These are phyloP conservation scores for Phytoseiulus persimilis DNA, from an alignment of 2,888 invertebrate genomes.

Conservation along the genomic window DNA sequence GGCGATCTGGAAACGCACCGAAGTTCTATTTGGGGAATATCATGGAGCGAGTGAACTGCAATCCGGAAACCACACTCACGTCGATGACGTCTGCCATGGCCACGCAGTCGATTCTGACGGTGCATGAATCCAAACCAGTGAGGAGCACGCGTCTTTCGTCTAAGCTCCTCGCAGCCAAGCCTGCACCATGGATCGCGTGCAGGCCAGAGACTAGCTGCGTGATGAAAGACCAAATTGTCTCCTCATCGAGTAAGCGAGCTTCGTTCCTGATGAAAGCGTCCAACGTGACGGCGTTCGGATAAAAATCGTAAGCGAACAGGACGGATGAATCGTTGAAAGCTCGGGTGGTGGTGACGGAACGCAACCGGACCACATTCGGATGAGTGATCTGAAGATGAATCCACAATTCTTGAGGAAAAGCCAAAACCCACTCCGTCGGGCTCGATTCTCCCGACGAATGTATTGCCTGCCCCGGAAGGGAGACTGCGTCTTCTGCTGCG, in stretches of 20 bases:
- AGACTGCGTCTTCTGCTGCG: no score
- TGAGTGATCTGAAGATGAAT: neutral
- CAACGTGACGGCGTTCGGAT: neutral
- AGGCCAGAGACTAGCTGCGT: neutral
- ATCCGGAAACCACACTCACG: no score
- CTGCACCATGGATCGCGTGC: neutral
- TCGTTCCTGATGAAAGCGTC: neutral
- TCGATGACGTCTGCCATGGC: conserved; percentile 23
- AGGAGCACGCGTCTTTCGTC: neutral
- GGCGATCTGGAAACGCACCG: neutral
- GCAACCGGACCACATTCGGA: conserved; percentile 6
- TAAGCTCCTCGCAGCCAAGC: neutral
- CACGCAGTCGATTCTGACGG: conserved; percentile 11
- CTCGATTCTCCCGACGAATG: no score
- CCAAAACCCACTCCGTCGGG: no score
- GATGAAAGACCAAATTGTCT: neutral
- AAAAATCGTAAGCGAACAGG: conserved; percentile 26
- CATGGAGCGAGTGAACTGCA: no score
- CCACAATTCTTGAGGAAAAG: neutral
- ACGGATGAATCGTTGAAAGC: neutral
- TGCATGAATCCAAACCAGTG: conserved; percentile 11
- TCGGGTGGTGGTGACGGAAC: neutral
- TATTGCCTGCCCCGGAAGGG: no score
- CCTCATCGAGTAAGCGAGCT: neutral
- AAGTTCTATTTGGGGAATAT: no score